Percentiles rank a stretch among this genome's conserved stretches.
phyloP scores from a whole-genome alignment of 2,797 vertebrate species.

The Rhabdophis nuchalis region DNA sequence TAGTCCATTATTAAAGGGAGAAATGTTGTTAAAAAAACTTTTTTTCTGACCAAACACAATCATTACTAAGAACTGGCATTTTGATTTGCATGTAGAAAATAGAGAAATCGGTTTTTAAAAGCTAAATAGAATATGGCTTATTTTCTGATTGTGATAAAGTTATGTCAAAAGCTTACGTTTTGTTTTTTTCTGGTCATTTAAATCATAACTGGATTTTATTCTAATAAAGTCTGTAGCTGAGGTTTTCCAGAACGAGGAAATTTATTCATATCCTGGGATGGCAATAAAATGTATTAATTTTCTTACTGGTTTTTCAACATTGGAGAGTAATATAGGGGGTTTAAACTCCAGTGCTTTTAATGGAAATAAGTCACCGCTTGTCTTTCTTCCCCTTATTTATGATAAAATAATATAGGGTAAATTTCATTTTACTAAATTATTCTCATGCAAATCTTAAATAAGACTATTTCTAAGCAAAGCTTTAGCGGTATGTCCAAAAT shows the following conservation, averaged over 20 bases:
- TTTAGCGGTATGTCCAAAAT: background rate
- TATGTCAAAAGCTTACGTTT: background rate
- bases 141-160: background rate
- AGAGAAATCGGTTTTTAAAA: background rate
- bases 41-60: background rate
- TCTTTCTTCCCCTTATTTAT: background rate
- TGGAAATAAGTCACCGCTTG: background rate
- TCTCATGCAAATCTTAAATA: background rate
- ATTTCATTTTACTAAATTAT: background rate
- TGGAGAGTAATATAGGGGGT: background rate
- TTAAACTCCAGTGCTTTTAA: background rate
- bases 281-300: conserved; percentile 21
- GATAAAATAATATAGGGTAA: background rate
- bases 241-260: conserved; percentile 34
- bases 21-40: background rate
- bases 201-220: background rate
- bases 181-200: background rate
- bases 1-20: background rate
- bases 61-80: background rate
- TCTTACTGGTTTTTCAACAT: background rate
- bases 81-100: background rate
- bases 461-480: background rate
- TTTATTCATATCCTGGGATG: fast-evolving
- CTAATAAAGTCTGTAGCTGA: conserved; percentile 14
- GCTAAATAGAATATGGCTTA: background rate